phyloP scores from a whole-genome alignment of 2,888 invertebrate genomes.

The Palloptera scutellata region DNA sequence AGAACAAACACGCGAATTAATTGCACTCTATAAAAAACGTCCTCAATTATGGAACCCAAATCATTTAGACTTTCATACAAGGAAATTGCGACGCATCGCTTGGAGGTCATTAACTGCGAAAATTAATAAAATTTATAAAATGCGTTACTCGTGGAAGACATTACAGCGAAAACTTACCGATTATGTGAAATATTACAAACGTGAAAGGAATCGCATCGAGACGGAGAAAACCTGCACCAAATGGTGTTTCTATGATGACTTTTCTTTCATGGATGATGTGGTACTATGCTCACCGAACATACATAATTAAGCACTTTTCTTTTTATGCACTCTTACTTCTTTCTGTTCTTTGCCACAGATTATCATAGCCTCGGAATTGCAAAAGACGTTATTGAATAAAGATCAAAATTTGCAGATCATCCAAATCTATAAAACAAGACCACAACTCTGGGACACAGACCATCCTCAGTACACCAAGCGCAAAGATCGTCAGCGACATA shows the following conservation, averaged over 20 bases:
- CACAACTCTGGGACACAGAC: constrained; percentile 54
- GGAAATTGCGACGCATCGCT: constrained; percentile 47
- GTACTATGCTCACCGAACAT: constrained; percentile 29
- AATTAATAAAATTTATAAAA: constrained; percentile 38
- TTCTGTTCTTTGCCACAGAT: constrained; percentile 22
- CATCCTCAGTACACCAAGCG: constrained; percentile 54
- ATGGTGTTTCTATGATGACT: constrained; percentile 52
- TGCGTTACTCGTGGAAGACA: constrained; percentile 46
- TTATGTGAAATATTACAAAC: constrained; percentile 51
- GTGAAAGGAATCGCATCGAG: constrained; percentile 42
- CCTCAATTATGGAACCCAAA: constrained; percentile 54
- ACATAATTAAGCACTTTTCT: neutral
- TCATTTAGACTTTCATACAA: constrained; percentile 48
- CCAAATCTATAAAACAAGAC: constrained; percentile 46
- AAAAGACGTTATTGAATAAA: constrained; percentile 45
- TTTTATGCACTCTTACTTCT: constrained; percentile 27
- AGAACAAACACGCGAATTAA: constrained; percentile 46
- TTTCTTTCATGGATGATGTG: constrained; percentile 51
- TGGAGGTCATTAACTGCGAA: constrained; percentile 48
- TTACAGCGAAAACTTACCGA: constrained; percentile 55
- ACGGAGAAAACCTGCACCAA: constrained; percentile 33
- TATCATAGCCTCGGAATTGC: constrained; percentile 40
- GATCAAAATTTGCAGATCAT: constrained; percentile 52
- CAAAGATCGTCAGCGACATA: constrained; percentile 45
- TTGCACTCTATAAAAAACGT: constrained; percentile 46